Conservation (phyloP, 2,888 invertebrate species). For the Synergus gifuensis region DNA sequence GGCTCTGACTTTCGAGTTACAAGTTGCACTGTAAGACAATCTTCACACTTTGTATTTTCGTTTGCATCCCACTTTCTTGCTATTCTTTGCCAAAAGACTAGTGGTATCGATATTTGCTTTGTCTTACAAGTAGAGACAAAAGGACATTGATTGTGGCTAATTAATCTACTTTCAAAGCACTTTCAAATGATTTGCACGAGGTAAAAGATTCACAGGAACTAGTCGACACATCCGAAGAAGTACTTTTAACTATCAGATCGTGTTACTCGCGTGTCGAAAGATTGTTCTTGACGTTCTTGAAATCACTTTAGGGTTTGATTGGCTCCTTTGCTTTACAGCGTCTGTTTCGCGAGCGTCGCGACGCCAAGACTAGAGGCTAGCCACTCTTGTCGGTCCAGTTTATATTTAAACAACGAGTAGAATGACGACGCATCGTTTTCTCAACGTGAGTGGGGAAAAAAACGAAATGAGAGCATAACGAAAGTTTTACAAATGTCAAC, state of each 20-base stretch:
- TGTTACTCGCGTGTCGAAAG: slow-evolving; percentile 1
- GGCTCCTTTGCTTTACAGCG: slow-evolving; percentile 12
- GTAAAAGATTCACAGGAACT: not conserved
- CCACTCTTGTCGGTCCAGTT: slow-evolving; percentile 69
- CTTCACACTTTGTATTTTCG: not conserved
- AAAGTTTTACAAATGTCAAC: slow-evolving; percentile 30
- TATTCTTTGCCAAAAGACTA: not conserved
- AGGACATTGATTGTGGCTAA: not conserved
- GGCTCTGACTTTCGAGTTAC: slow-evolving; percentile 1
- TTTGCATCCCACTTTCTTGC: not conserved
- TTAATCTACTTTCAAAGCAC: not conserved
- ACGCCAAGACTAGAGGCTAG: slow-evolving; percentile 73
- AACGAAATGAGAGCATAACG: slow-evolving; percentile 40
- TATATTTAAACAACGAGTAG: slow-evolving; percentile 73
- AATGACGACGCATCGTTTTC: slow-evolving; percentile 60
- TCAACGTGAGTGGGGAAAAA: slow-evolving; percentile 43
- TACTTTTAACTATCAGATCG: not conserved
- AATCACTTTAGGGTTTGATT: slow-evolving; percentile 1
- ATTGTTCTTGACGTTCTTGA: not conserved
- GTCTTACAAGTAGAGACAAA: not conserved
- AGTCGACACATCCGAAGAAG: not conserved
- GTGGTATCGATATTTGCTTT: not conserved
- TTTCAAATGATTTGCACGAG: not conserved
- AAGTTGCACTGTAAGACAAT: slow-evolving; percentile 8
- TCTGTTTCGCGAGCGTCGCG: slow-evolving; percentile 69